Percentiles rank a stretch among this genome's conserved stretches.
These are phyloP conservation scores for Chlorops oryzae DNA, from an alignment of 1,140 invertebrate genomes.

Conservation along the genomic window DNA sequence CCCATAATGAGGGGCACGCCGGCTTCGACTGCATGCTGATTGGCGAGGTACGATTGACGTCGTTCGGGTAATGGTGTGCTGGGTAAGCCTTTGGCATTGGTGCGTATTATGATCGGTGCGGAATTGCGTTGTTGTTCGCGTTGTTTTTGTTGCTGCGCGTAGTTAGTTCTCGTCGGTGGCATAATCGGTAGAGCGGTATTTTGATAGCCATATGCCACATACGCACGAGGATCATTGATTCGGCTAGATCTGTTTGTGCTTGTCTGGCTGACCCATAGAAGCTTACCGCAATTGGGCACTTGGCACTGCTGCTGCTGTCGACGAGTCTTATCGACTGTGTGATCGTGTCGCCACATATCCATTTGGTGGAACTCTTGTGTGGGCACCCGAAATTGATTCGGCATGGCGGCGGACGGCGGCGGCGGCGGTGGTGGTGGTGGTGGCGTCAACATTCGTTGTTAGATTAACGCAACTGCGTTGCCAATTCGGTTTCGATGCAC, in stretches of 20 bases:
- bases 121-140: conserved; percentile 20
- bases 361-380: background rate
- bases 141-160: conserved; percentile 15
- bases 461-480: background rate
- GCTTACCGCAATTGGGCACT: conserved; percentile 41
- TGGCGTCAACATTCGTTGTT: background rate
- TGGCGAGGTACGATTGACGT: conserved; percentile 35
- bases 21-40: conserved; percentile 36
- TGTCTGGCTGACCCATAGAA: conserved; percentile 39
- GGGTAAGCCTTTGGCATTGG: conserved; percentile 34
- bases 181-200: background rate
- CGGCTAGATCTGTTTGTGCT: too few species aligned
- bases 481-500: background rate
- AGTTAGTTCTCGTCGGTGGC: background rate
- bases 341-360: background rate
- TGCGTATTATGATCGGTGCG: conserved; percentile 15
- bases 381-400: too few species aligned
- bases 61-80: conserved; percentile 34
- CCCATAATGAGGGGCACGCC: conserved; percentile 37
- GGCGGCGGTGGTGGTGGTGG: background rate
- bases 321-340: background rate
- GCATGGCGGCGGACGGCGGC: background rate
- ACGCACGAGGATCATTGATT: too few species aligned
- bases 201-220: too few species aligned
- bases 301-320: conserved; percentile 19